Base-by-base conservation (phyloP, 2,113 vertebrate species). In the Rhynchopsitta pachyrhyncha region DNA sequence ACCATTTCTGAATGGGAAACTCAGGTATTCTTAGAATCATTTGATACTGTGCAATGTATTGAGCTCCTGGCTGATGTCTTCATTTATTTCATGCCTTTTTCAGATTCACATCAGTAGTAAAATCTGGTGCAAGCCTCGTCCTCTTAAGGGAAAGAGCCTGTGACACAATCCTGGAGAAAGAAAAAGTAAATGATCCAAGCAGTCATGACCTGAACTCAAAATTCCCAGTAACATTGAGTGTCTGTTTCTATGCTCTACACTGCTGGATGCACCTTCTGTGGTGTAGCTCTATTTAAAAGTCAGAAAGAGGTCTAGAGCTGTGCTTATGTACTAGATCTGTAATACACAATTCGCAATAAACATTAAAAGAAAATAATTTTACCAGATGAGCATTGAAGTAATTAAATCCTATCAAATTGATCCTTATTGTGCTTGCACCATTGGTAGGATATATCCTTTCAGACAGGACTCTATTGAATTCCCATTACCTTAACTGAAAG, bases 401-500 rank as follows among this genome's bases (percentile, higher is more conserved):
- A 93, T 95, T 94, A 91, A 89, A 92, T 64, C 37, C 44, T 41
- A 73, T 35, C 77, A 85, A 84, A 85, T 1, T 66, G 67, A 82
- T 79, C 62, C 57, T 92, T 24, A 71, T 10, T 93, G 64, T 29
- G 25, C 28, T 75, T 79, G 33, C 33, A 66, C 13, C 5, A 4
- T 4, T 24, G 69, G 44, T 37, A 79, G 92, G 69, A 95, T 62
- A 88, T 17, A 76, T n/a, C 41, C 60, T 67, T 79, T 79, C 83
- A 90, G 77, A 63, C 66, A 92, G 57, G 47, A 35, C 23, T 82
- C 55, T 60, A 95, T 41, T 47, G 87, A 87, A 93, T 81, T 92
- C 75, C 76, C 76, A 94, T 95, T 92, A 69, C 41, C 55, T 90
- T 74, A 80, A 83, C 90, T 66, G 80, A 92, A 92, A 70, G 57